phyloP scores from a whole-genome alignment of 2,797 vertebrate species.

The Tapirus indicus region DNA sequence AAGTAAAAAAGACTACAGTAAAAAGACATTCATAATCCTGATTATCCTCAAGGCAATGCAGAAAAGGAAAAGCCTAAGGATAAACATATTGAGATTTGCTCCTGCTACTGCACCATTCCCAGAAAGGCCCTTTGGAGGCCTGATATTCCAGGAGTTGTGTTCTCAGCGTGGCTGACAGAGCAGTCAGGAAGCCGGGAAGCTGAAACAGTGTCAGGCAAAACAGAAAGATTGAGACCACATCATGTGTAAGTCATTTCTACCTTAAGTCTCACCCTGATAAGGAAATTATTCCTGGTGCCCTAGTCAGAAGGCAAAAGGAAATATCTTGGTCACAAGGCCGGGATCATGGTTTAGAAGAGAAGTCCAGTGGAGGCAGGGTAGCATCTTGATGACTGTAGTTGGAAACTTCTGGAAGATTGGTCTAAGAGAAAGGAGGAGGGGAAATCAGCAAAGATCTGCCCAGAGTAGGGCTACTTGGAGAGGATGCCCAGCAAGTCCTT shows the following conservation, averaged over 20 bases:
- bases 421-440: not conserved
- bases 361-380: no score
- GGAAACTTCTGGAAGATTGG: not conserved
- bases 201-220: not conserved
- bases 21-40: not conserved
- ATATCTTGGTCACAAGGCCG: not conserved
- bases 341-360: not conserved
- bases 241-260: not conserved
- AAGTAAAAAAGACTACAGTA: not conserved
- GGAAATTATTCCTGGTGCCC: not conserved
- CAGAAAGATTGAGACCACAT: not conserved
- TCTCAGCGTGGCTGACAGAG: not conserved
- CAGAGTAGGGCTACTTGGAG: not conserved
- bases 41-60: not conserved
- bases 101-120: rapidly evolving
- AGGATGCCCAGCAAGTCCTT: not conserved
- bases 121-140: not conserved
- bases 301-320: not conserved
- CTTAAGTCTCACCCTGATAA: not conserved
- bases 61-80: not conserved
- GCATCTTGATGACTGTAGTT: not conserved
- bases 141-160: not conserved
- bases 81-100: not conserved
- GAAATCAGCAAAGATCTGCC: not conserved
- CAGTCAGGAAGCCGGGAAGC: not conserved